phyloP scores from a whole-genome alignment of 2,888 invertebrate genomes.

The Diaprepes abbreviatus region DNA sequence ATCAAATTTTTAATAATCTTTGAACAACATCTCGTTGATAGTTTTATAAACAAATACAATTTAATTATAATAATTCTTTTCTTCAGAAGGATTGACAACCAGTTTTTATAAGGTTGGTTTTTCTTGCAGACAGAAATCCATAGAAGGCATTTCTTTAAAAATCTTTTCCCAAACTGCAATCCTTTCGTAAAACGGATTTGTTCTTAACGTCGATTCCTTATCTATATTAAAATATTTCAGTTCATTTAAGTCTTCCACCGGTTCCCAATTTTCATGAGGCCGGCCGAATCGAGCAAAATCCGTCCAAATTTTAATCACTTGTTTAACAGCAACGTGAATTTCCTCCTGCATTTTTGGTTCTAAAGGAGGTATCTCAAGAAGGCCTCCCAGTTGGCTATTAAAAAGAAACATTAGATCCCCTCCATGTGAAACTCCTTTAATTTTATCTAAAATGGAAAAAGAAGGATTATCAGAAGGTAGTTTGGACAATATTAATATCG shows the following conservation, averaged over 20 bases:
- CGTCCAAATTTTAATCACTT: constrained; percentile 32
- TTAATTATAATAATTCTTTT: too few relatives aligned
- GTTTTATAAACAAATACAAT: too few relatives aligned
- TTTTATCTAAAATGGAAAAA: background rate
- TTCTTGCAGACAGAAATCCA: background rate
- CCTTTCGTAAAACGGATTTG: constrained; percentile 20
- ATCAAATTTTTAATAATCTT: too few relatives aligned
- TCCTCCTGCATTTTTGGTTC: background rate
- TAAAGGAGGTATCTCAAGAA: background rate
- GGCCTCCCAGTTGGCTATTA: background rate
- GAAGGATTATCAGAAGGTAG: too few relatives aligned
- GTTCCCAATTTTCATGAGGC: constrained; percentile 30
- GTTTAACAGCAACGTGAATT: background rate
- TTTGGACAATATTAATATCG: too few relatives aligned
- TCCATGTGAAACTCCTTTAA: background rate
- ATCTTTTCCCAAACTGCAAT: constrained; percentile 5
- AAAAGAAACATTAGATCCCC: background rate
- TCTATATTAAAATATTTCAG: constrained; percentile 16
- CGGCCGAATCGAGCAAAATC: constrained; percentile 32
- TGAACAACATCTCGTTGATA: too few relatives aligned
- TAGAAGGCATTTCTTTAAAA: background rate
- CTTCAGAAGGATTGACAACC: too few relatives aligned
- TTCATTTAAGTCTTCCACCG: background rate
- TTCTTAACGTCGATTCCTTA: background rate
- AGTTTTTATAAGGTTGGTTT: too few relatives aligned